These are phyloP conservation scores for Triplophysa rosa DNA, from an alignment of 2,113 vertebrate species.

Conservation along the genomic window DNA sequence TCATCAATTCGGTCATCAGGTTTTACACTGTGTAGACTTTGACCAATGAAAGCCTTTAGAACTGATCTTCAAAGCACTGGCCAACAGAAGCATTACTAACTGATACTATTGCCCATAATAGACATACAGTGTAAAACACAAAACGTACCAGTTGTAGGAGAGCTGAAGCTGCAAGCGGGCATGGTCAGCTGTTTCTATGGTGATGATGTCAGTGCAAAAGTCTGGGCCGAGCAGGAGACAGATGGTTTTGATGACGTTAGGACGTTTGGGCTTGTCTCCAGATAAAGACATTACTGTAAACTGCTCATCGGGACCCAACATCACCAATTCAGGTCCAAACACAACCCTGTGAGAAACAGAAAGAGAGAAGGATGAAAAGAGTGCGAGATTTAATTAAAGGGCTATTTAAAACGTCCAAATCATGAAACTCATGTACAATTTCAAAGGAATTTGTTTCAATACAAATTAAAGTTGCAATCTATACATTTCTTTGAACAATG, in stretches of 20 bases:
- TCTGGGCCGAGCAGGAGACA: conserved; percentile 88
- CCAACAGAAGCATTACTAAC: too few species aligned
- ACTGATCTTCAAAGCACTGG: too few species aligned
- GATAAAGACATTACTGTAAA: conserved; percentile 88
- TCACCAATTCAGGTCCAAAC: conserved; percentile 88
- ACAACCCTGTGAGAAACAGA: conserved; percentile 74
- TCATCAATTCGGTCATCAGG: too few species aligned
- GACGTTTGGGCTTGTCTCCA: conserved; percentile 81
- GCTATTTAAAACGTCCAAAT: neutral
- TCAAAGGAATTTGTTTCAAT: too few species aligned
- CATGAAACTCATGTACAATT: neutral
- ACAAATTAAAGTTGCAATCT: too few species aligned
- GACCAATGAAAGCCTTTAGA: too few species aligned
- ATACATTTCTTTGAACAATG: too few species aligned
- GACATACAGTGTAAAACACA: neutral
- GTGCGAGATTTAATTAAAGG: neutral
- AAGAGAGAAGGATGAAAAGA: neutral
- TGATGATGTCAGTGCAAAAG: conserved; percentile 89
- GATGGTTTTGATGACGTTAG: conserved; percentile 81
- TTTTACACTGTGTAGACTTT: too few species aligned
- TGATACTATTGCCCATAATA: neutral
- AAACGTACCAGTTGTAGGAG: conserved; percentile 85
- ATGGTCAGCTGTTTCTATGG: conserved; percentile 88
- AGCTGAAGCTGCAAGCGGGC: conserved; percentile 89
- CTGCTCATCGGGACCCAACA: conserved; percentile 87